Evolutionary conservation across 2,888 invertebrate genomes (phyloP), one percentile per base, ranked within the genome.

Genomic region (Dicyrtomina minuta): DNA sequence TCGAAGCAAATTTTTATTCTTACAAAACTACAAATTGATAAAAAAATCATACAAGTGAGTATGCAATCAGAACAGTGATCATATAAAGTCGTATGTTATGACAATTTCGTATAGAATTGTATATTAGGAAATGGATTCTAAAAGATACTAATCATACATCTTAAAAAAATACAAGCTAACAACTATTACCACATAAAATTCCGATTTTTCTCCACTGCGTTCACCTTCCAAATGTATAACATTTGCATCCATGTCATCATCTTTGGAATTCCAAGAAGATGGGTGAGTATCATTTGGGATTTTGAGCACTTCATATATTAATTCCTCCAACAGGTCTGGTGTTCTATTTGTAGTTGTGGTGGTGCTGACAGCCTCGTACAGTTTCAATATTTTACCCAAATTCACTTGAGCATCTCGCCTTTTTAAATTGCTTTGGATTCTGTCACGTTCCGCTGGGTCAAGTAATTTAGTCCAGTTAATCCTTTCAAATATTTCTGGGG

Each of bases 271-370:
- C 46, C 82, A 79, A 1, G 90, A 84, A 10, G 82, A 81, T 1
- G 90, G 89, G 81, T 92, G 90, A 5, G 91, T 90, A 77, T 80
- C 83, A 81, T 94, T 94, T 0, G 93, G 93, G 74, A 93, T 85
- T 81, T 84, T 86, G 64, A 83, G 81, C n/a, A 90, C 81, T 82
- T 90, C 89, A 56, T 81, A 80, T 5, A 83, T 80, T 17, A 90
- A 82, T 69, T 84, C 79, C 22, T 83, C 78, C 75, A 70, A n/a
- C 41, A 72, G 56, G 26, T 24, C 26, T 55, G 26, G 15, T 55
- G 26, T 49, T 41, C 41, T 41, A 13, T 72, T 73, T 22, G 75
- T 62, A 66, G n/a, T n/a, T n/a, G n/a, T n/a, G n/a, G n/a, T n/a
- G n/a, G n/a, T n/a, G n/a, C n/a, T n/a, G n/a, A 83, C 79, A 72